These are phyloP conservation scores for Collichthys lucidus DNA, from an alignment of 2,113 vertebrate genomes.

Conservation along the genomic window DNA sequence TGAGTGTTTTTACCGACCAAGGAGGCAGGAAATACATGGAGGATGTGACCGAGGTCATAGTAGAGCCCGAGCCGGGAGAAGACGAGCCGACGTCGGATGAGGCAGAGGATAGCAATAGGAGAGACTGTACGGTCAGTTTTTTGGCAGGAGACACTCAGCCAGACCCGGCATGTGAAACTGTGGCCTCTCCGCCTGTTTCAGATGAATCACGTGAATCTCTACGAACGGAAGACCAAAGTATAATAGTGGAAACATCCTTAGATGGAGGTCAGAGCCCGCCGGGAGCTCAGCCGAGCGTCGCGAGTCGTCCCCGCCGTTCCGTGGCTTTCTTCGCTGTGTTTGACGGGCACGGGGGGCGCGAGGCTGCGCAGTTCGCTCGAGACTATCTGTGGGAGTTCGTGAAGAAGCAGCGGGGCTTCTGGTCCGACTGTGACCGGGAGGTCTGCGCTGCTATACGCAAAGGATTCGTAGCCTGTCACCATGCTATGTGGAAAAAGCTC, in stretches of 20 bases:
- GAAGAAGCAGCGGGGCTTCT: constrained; percentile 94
- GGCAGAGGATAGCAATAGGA: constrained; percentile 57
- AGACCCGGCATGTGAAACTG: neutral
- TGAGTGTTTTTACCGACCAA: constrained; percentile 94
- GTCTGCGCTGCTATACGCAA: constrained; percentile 94
- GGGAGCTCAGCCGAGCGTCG: neutral
- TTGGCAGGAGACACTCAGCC: neutral
- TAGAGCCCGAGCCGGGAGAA: constrained; percentile 90
- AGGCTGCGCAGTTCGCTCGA: constrained; percentile 94
- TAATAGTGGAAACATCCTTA: neutral
- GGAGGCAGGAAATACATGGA: constrained; percentile 98
- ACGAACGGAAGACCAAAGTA: constrained; percentile 17
- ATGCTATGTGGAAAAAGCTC: constrained; percentile 98
- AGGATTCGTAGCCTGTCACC: constrained; percentile 95
- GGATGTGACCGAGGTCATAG: constrained; percentile 93
- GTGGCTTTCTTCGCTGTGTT: constrained; percentile 95
- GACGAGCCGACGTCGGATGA: constrained; percentile 78
- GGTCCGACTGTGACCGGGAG: constrained; percentile 90
- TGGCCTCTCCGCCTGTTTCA: neutral
- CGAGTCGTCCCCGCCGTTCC: constrained; percentile 76
- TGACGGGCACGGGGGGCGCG: constrained; percentile 95
- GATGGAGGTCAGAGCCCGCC: constrained; percentile 10
- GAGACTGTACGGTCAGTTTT: constrained; percentile 1
- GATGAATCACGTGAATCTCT: constrained; percentile 19
- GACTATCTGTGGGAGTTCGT: constrained; percentile 93